Percentiles rank a stretch among this genome's conserved stretches.
Conservation (phyloP, 2,888 invertebrate genomes). For the Clepsis dumicolana region DNA sequence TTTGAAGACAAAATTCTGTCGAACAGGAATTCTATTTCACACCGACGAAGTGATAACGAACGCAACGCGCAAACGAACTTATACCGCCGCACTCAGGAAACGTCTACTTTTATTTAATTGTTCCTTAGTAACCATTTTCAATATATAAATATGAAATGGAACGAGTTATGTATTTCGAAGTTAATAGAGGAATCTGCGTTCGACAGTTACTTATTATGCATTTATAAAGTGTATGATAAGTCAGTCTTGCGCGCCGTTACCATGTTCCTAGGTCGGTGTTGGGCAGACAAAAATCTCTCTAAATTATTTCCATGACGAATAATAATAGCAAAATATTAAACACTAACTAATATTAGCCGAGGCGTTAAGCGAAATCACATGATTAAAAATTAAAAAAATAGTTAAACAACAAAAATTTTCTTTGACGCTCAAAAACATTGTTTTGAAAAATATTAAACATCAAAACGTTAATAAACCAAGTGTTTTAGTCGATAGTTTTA, state of each 20-base stretch:
- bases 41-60: not conserved
- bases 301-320: not conserved
- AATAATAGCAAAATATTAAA: constrained; percentile 20
- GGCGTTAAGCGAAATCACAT: constrained; percentile 11
- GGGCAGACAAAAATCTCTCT: not conserved
- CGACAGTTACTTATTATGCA: not conserved
- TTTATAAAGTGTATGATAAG: not conserved
- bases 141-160: too few species aligned
- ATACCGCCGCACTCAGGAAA: not conserved
- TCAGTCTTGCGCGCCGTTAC: not conserved
- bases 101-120: not conserved
- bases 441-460: constrained; percentile 21
- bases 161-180: too few species aligned
- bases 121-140: not conserved
- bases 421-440: constrained; percentile 4
- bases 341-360: constrained; percentile 15
- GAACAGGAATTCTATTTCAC: not conserved
- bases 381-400: constrained; percentile 17
- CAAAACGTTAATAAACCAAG: constrained; percentile 24
- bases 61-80: not conserved
- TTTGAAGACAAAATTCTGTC: constrained; percentile 14
- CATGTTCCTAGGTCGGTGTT: not conserved
- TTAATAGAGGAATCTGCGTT: not conserved
- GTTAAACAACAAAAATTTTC: constrained; percentile 6
- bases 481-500: constrained; percentile 29